These are phyloP conservation scores for Drosophila sproati DNA, from an alignment of 1,140 invertebrate genomes.

Conservation along the genomic window DNA sequence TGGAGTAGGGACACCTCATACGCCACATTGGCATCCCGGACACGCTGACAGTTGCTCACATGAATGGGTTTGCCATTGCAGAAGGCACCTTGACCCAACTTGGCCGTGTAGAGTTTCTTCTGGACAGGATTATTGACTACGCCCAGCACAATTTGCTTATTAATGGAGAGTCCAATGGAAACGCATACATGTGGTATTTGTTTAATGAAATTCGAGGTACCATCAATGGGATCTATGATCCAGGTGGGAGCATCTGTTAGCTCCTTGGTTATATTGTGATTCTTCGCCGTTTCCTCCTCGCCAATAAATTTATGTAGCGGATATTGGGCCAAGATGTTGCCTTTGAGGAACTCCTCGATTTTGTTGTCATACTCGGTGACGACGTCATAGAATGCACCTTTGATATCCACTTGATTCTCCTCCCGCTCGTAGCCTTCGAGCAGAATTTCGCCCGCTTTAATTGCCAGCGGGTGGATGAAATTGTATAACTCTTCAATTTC, in stretches of 20 bases:
- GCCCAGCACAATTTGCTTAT: slow-evolving; percentile 88
- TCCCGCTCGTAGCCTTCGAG: slow-evolving; percentile 86
- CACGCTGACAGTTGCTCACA: slow-evolving; percentile 67
- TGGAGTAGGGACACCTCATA: slow-evolving; percentile 81
- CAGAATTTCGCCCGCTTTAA: slow-evolving; percentile 72
- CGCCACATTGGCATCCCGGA: slow-evolving; percentile 78
- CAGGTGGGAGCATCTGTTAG: slow-evolving; percentile 93
- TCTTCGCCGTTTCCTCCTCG: slow-evolving; percentile 90
- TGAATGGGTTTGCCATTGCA: slow-evolving; percentile 88
- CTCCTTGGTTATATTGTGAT: slow-evolving; percentile 86
- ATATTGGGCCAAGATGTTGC: slow-evolving; percentile 87
- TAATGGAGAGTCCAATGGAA: slow-evolving; percentile 88
- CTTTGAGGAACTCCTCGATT: slow-evolving; percentile 91
- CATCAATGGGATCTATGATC: slow-evolving; percentile 94
- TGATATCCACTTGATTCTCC: slow-evolving; percentile 85
- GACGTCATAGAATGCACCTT: slow-evolving; percentile 89
- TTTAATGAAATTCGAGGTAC: slow-evolving; percentile 91
- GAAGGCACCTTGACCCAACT: slow-evolving; percentile 89
- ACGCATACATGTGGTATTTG: slow-evolving; percentile 88
- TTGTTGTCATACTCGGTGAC: slow-evolving; percentile 93
- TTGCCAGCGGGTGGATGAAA: slow-evolving; percentile 85
- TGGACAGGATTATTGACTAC: slow-evolving; percentile 92
- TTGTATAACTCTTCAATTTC: slow-evolving; percentile 87
- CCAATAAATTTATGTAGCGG: slow-evolving; percentile 94
- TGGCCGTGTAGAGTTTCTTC: slow-evolving; percentile 90